Conservation (phyloP, 2,888 invertebrate species). For the Drosophila atripex region DNA sequence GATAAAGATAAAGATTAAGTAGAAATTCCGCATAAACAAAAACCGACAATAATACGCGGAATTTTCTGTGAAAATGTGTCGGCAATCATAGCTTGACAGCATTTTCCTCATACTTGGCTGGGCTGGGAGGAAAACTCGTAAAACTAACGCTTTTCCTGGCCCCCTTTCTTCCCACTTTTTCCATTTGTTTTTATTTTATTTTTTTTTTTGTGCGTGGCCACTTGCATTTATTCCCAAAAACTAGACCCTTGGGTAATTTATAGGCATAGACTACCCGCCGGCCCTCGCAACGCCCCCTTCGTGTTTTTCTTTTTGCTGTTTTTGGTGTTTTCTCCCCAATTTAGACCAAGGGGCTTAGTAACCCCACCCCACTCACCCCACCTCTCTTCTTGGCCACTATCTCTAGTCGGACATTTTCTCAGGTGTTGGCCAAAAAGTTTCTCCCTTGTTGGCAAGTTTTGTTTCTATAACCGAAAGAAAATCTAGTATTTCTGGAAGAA, state of each 20-base stretch:
- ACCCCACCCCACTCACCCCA: not conserved
- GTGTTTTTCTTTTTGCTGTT: not conserved
- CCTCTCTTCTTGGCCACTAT: not conserved
- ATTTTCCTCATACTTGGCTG: slow-evolving; percentile 16
- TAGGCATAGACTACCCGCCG: slow-evolving; percentile 12
- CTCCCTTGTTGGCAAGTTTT: not conserved
- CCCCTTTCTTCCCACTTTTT: not conserved
- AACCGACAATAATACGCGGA: slow-evolving; percentile 1
- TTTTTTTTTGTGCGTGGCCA: not conserved
- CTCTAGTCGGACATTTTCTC: not conserved
- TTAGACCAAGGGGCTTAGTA: not conserved
- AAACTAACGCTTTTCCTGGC: slow-evolving; percentile 12
- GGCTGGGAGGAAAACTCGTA: not conserved
- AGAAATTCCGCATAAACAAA: not conserved
- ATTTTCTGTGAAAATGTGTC: slow-evolving; percentile 33
- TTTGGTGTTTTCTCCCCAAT: not conserved
- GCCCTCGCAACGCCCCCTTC: slow-evolving; percentile 20
- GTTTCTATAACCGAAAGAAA: not conserved
- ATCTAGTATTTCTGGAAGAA: not conserved
- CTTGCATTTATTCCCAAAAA: slow-evolving; percentile 24
- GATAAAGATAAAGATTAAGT: slow-evolving; percentile 5
- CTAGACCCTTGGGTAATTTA: slow-evolving; percentile 57
- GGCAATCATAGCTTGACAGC: slow-evolving; percentile 22
- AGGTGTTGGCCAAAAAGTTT: not conserved
- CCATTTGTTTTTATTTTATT: not conserved